Percentiles rank a stretch among this genome's conserved stretches.
Conservation (phyloP, 2,888 invertebrate genomes). For the Reticulitermes lucifugus region DNA sequence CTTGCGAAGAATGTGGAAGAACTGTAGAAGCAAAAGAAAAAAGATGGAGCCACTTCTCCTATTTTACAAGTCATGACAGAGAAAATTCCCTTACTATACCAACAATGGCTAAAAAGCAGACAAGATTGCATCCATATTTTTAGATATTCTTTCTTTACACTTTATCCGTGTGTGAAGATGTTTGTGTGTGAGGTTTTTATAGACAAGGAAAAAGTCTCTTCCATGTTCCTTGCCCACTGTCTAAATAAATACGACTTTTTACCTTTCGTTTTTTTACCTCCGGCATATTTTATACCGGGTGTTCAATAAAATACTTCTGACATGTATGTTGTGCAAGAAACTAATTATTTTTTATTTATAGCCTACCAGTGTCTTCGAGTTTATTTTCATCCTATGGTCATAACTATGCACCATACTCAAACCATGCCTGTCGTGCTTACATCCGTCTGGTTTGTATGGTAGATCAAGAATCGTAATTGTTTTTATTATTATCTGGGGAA, state of each 20-base stretch:
- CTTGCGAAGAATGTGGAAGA: no score
- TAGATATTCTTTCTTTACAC: background rate
- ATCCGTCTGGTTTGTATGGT: no score
- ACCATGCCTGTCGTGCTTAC: no score
- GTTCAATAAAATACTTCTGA: background rate
- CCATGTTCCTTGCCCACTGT: background rate
- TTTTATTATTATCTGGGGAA: no score
- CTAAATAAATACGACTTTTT: background rate
- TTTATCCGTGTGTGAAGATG: background rate
- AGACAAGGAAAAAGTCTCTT: background rate
- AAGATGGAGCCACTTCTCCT: background rate
- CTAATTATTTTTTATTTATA: no score
- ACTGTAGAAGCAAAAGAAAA: no score
- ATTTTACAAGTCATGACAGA: constrained; percentile 19
- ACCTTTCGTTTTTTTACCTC: background rate
- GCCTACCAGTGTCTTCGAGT: no score
- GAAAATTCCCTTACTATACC: constrained; percentile 23
- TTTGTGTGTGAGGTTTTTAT: background rate
- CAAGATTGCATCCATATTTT: background rate
- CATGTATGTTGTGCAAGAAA: no score
- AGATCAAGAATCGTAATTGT: no score
- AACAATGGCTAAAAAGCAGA: background rate
- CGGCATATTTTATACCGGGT: background rate
- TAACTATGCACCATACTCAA: no score
- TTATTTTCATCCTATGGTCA: no score